Evolutionary conservation across 1,140 invertebrate genomes (phyloP), one percentile per base, ranked within the genome.

Genomic region (Atta cephalotes): DNA sequence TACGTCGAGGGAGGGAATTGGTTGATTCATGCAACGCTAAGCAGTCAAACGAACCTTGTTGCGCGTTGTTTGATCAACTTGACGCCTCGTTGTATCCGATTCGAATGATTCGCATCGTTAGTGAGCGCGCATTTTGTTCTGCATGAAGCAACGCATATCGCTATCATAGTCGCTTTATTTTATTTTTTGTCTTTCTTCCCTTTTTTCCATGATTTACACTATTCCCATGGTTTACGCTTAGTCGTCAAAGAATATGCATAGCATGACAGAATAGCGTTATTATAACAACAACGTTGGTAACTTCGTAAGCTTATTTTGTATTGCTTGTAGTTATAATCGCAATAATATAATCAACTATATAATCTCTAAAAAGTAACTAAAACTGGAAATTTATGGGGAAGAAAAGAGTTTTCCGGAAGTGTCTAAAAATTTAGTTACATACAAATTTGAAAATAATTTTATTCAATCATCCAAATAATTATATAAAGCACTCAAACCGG

Each of bases 11-110:
- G n/a, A 31, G 72, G 18, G 28, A 70, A 51, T 78, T 86, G 78
- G 85, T 90, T 90, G 85, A 92, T 88, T 91, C 88, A 71, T 87
- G 81, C 87, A 81, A 68, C 82, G 74, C 78, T 87, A 88, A 89
- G 77, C 63, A 85, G 86, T 87, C 77, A 89, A 86, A 85, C 86
- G 85, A 90, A 89, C 81, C 79, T 86, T 78, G 79, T 87, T 90
- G 85, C 89, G 72, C 63, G 68, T 85, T 82, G 77, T 85, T 90
- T 90, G 88, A 92, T 92, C 91, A 89, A 88, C 90, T 72, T 81
- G 58, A 78, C 72, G 66, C 78, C 72, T 89, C 81, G 74, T 77
- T 51, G 58, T 51, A n/a, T 5, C 28, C 58, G 14, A 35, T 49
- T 31, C 12, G 68, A 60, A 74, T 35, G 14, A 58, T 76, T 68